phyloP scores from a whole-genome alignment of 1,140 invertebrate genomes.

The Platyura marginata region DNA sequence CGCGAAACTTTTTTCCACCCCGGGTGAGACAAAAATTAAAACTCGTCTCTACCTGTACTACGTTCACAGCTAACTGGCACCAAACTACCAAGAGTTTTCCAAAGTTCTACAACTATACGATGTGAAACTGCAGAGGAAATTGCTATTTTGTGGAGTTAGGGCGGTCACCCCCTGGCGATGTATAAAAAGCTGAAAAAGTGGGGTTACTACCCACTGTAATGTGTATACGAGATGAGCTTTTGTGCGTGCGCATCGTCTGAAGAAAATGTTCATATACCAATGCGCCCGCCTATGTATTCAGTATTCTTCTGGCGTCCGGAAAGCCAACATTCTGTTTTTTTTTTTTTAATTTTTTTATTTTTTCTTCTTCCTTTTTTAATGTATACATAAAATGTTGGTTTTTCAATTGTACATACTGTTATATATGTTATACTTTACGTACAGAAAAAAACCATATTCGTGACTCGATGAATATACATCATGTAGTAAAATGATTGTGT shows the following conservation, averaged over 20 bases:
- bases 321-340: not conserved
- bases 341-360: too few relatives aligned
- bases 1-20: not conserved
- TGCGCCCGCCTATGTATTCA: not conserved
- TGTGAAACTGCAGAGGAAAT: not conserved
- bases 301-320: not conserved
- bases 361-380: too few relatives aligned
- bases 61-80: slow-evolving; percentile 25
- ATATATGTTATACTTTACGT: too few relatives aligned
- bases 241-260: not conserved
- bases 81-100: slow-evolving; percentile 16
- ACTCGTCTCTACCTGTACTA: slow-evolving; percentile 26
- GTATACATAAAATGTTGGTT: too few relatives aligned
- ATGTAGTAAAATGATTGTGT: too few relatives aligned
- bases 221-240: not conserved
- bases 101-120: not conserved
- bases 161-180: not conserved
- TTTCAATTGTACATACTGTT: too few relatives aligned
- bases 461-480: too few relatives aligned
- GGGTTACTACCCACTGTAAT: not conserved
- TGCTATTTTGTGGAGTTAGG: not conserved
- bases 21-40: slow-evolving; percentile 4
- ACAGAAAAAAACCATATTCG: too few relatives aligned
- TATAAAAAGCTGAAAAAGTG: not conserved
- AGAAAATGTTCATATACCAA: not conserved